Base-by-base conservation (phyloP, 1,140 invertebrate species). In the Mycetomoellerius zeteki region DNA sequence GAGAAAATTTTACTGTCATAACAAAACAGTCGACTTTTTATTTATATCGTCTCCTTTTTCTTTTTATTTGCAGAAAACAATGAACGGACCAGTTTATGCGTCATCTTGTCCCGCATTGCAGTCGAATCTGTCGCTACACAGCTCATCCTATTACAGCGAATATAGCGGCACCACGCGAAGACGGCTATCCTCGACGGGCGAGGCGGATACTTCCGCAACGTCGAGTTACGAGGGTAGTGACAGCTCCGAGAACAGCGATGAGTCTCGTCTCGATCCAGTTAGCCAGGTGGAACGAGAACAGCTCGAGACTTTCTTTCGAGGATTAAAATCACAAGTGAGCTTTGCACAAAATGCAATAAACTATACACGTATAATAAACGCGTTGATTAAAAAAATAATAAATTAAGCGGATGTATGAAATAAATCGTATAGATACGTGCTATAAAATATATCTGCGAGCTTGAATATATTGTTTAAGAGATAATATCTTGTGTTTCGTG, bases 281-380 rank as follows among this genome's bases (percentile, higher is more conserved):
- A 96, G 96, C 2, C 97, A 98, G 60, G 94, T 96, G 75, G 98
- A 98, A 91, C 95, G 97, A 12, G 95, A 96, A 24, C 97, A 98
- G 94, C 96, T 98, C 77, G 98, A 98, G 94, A 97, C 97, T 60
- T 98, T 98, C 92, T 98, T 98, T 91, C 96, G 96, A 43, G 97
- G 97, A 58, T 96, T 98, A 76, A 98, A 98, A 92, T 98, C 97
- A 0, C 97, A 97, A 92, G 96, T 96, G 92, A 88, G 94, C 96
- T 69, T 33, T 8, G 12, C 8, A 5, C 8, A 10, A 24, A 62
- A 62, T 37, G 33, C 2, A 33, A 33, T 37, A 16, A 75, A 14
- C 7, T 30, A n/a, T n/a, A 8, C 8, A 8, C 21, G 7, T 12
- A 2, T 2, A 7, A 60, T 19, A 19, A 47, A 64, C n/a, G 62